These are phyloP conservation scores for Drosophila subquinaria DNA, from an alignment of 2,888 invertebrate species.

Conservation along the genomic window DNA sequence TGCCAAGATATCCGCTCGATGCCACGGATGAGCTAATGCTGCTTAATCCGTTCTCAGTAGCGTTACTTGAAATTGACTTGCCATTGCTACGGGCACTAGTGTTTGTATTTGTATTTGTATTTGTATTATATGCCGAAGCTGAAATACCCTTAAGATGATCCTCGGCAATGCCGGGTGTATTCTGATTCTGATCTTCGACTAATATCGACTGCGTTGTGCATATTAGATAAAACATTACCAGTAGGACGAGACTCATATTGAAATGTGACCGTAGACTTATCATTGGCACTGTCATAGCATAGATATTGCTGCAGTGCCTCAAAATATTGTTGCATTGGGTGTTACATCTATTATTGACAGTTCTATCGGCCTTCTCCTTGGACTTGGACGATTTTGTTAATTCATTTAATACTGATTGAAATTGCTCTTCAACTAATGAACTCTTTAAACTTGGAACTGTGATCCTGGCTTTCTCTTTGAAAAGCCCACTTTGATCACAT, in stretches of 20 bases:
- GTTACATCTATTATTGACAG: not conserved
- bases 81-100: conserved; percentile 7
- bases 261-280: not conserved
- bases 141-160: conserved; percentile 19
- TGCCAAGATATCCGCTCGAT: conserved; percentile 86
- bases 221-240: conserved; percentile 49
- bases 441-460: conserved; percentile 1
- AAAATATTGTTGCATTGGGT: not conserved
- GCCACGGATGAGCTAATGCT: conserved; percentile 45
- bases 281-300: not conserved
- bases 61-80: conserved; percentile 48
- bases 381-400: conserved; percentile 10
- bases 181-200: conserved; percentile 67
- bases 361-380: not conserved
- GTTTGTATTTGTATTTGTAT: conserved; percentile 8
- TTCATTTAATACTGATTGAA: conserved; percentile 41
- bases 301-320: not conserved
- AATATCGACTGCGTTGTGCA: conserved; percentile 57
- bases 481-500: not conserved
- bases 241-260: conserved; percentile 33
- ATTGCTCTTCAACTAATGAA: not conserved
- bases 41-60: conserved; percentile 52
- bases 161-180: conserved; percentile 28
- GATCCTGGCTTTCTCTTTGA: not conserved
- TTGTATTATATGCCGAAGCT: conserved; percentile 12